Evolutionary conservation across 1,140 invertebrate species (phyloP), one percentile per base, ranked within the genome.

Genomic region (Brachionus manjavacas): DNA sequence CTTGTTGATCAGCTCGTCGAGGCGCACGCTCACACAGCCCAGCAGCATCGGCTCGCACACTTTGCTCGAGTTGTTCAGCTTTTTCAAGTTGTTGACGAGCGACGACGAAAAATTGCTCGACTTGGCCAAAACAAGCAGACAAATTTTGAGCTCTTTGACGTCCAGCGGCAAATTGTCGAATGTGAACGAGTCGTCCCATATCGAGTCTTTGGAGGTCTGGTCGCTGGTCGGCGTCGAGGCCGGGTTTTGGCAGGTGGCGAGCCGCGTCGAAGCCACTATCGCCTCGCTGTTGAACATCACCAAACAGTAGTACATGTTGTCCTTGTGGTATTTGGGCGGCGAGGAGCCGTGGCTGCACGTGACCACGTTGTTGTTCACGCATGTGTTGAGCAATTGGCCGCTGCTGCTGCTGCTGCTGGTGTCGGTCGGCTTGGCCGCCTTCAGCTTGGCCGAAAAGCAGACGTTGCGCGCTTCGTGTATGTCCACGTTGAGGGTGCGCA

Each of bases 101-200:
- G 72, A 74, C 16, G 70, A n/a, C 2, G 78, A 81, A 68, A 81
- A 81, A 39, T 68, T 81, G 31, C 49, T 64, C 49, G 64, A 23
- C 31, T 68, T 81, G 31, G 64, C 79, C 8, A 64, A 64, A 6
- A 68, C 79, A 16, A 64, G 41, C n/a, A 81, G 52, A n/a, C 52
- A 64, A 41, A 81, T 81, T 60, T 64, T 81, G 31, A 81, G 52
- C 41, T 81, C 79, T 11, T 81, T 60, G n/a, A 81, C 52, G 52
- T 81, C 52, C 9, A 81, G 28, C 4, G 79, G 79, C 16, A 81
- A 46, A 64, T 81, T 81, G 14, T 81, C 79, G 39, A 81, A 81
- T 9, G 52, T 64, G 16, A 81, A 81, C 20, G 79, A 81, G 25
- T 81, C 79, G 52, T 81, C 79, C 79, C 79, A 81, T 9, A 81